These are phyloP conservation scores for Cerastoderma edule DNA, from an alignment of 2,888 invertebrate genomes.

Conservation along the genomic window DNA sequence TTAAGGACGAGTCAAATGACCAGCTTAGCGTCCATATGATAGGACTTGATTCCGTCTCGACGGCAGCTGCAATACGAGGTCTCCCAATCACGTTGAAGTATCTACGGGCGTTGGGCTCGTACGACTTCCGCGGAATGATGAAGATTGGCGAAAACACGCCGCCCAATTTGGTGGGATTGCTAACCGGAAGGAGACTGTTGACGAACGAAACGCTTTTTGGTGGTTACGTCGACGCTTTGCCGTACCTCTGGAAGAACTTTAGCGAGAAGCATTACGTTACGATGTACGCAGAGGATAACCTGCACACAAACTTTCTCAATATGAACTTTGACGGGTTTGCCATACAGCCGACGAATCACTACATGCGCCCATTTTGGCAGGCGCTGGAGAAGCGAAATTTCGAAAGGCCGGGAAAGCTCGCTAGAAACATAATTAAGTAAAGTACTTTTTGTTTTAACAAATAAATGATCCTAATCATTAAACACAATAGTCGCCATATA, in stretches of 20 bases:
- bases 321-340: neutral
- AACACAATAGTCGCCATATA: too few species aligned
- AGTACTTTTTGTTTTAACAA: too few species aligned
- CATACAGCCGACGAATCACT: neutral
- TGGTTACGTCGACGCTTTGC: neutral
- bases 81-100: neutral
- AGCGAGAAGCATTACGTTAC: neutral
- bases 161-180: neutral
- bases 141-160: neutral
- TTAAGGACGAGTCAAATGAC: neutral
- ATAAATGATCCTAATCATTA: too few species aligned
- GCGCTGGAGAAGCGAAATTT: too few species aligned
- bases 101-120: neutral
- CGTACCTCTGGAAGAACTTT: neutral
- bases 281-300: neutral
- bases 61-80: neutral
- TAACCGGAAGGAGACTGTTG: neutral
- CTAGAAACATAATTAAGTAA: too few species aligned
- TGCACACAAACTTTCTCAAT: neutral
- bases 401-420: too few species aligned
- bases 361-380: neutral
- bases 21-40: neutral
- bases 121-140: neutral
- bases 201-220: neutral
- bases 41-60: neutral